Percentiles rank a stretch among this genome's conserved stretches.
Conservation (phyloP, 30 jellyfish, hydroid and myxozoan species). For the Cassiopea xamachana region DNA sequence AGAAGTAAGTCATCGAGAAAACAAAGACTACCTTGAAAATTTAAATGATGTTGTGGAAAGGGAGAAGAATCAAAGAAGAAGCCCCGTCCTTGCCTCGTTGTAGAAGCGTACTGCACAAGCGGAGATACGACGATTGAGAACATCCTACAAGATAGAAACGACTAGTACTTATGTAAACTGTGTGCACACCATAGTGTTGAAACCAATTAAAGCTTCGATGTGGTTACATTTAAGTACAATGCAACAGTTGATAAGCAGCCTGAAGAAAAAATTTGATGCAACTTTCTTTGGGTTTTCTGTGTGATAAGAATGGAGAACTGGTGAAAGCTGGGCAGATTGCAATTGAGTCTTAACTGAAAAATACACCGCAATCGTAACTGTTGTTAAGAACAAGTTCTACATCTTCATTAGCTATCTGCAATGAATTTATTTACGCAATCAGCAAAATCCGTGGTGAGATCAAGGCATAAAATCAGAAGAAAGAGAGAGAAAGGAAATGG, state of each 20-base stretch:
- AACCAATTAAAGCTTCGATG: background rate
- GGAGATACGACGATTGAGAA: background rate
- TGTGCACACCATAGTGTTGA: background rate
- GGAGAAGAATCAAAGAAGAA: background rate
- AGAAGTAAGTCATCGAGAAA: no score
- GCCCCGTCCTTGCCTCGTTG: background rate
- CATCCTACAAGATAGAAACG: no score
- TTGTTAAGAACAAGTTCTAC: background rate
- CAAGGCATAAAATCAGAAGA: no score
- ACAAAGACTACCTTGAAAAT: no score
- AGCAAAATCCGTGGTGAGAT: no score
- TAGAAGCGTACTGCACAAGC: background rate
- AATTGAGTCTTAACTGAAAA: background rate
- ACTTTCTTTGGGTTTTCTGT: background rate
- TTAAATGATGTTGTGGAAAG: background rate
- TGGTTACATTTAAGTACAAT: background rate
- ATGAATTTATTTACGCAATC: no score
- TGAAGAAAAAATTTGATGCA: background rate
- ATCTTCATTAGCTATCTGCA: background rate
- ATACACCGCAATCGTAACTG: no score
- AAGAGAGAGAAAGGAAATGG: no score
- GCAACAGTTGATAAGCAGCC: background rate
- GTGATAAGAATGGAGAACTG: background rate
- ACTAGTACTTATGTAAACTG: background rate
- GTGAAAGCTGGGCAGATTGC: background rate